Base-by-base conservation (phyloP, 2,888 invertebrate genomes). In the Xestia ashworthii region DNA sequence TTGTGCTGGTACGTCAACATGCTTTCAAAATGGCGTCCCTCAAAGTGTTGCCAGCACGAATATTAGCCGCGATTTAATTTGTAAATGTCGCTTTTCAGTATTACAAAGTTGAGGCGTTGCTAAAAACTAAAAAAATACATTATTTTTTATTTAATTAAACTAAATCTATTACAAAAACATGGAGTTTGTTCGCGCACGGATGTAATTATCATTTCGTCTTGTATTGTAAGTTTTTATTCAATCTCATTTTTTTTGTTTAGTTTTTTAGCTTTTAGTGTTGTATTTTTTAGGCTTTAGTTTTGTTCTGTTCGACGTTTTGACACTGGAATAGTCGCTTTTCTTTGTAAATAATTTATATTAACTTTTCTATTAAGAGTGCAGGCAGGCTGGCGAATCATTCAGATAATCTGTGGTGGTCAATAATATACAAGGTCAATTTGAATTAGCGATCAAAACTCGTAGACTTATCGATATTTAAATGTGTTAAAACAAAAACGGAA, bases 51-150 rank as follows among this genome's bases (percentile, higher is more conserved):
- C 76, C 78, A 81, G 75, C 73, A 77, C 73, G 71, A 77, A 71
- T 44, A 53, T 70, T 82, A 72, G 70, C 64, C 74, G 82, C 80
- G 84, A 81, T 81, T 85, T 82, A 69, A 82, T 89, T 88, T 78
- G 71, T 80, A 85, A 86, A 85, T 78, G 76, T 90, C 73, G 83
- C 89, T 90, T 91, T 92, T 89, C 95, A 95, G 95, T 95, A 95
- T 95, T 95, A 95, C 90, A 93, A 92, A 86, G 90, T 93, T 92
- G 93, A 94, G 94, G 93, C 93, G 91, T 92, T 87, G 67, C 69
- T 81, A 75, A 80, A 80, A 81, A 66, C 55, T 74, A 80, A 77
- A 78, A 82, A 78, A 76, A 77, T 76, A 75, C 6, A n/a, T 14
- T 2, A 58, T 50, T 41, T 65, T 72, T 80, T 44, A 66, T 80